Percentiles rank a stretch among this genome's conserved stretches.
These are phyloP conservation scores for Tokudaia muenninki DNA, from an alignment of 2,797 vertebrate species.

Conservation along the genomic window DNA sequence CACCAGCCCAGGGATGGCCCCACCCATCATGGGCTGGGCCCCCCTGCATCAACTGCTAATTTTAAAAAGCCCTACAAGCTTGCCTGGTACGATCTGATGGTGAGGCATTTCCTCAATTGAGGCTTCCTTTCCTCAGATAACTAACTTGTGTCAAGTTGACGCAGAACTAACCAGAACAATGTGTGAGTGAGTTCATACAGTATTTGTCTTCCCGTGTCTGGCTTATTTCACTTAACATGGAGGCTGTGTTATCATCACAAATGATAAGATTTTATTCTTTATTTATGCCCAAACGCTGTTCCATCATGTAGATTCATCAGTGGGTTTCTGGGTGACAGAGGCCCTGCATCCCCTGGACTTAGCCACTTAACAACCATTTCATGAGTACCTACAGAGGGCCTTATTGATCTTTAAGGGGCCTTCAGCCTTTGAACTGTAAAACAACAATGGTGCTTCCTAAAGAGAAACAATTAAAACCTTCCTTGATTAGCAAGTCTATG, in stretches of 20 bases:
- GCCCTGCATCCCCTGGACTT: neutral
- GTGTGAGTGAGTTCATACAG: neutral
- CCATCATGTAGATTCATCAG: neutral
- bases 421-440: neutral
- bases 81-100: neutral
- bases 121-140: neutral
- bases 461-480: neutral
- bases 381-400: fast-evolving
- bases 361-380: neutral
- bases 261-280: neutral
- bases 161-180: neutral
- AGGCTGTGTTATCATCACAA: neutral
- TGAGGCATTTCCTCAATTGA: neutral
- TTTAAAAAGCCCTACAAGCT: neutral
- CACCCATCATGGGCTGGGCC: neutral
- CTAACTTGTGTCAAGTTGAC: neutral
- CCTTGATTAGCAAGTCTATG: neutral
- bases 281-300: neutral
- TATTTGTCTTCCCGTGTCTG: neutral
- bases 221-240: conserved; percentile 10
- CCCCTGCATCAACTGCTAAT: neutral
- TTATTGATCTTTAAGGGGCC: neutral
- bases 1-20: neutral
- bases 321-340: neutral
- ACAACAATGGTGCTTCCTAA: conserved; percentile 12